Evolutionary conservation across 2,888 invertebrate species (phyloP), one percentile per base, ranked within the genome.

Genomic region (Iphiclides podalirius): DNA sequence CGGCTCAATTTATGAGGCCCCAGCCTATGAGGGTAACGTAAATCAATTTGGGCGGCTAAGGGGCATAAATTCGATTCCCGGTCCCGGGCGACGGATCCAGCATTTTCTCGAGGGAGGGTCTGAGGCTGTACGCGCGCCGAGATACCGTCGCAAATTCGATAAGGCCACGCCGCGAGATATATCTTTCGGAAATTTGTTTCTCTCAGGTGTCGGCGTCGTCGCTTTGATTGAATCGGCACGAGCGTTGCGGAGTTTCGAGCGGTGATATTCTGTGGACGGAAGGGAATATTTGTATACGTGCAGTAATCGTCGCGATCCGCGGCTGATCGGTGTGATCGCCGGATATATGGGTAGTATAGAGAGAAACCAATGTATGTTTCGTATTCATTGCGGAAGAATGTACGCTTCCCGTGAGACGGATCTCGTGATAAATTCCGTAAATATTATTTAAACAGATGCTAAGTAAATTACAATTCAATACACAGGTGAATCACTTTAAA

Each of bases 1-100:
- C 34, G 43, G 41, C 55, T 33, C 41, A 38, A 49, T 49, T 49
- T 49, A 49, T 49, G 33, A 39, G 33, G 7, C 20, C 43, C 38
- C 37, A 37, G 34, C 38, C 45, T 43, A 31, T 28, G 67, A 70
- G 75, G 75, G 75, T 72, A 66, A 66, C 64, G 72, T 84, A 85
- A 86, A 85, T 85, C 87, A 85, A 86, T 84, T 87, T 83, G 65
- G 67, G 69, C 70, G 62, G 75, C 72, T 75, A 73, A 69, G 74
- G 79, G 77, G 75, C 75, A 70, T 67, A 84, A 85, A 87, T 82
- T 85, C 75, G 86, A 87, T 85, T 83, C 85, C 72, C 75, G 70
- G 12, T 69, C 65, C 63, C 57, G 63, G 71, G 75, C 77, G 75
- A 66, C 63, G 70, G 70, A 78, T 76, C 70, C 71, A 64, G 64